These are phyloP conservation scores for Centropus bengalensis DNA, from an alignment of 2,113 vertebrate genomes.

Conservation along the genomic window DNA sequence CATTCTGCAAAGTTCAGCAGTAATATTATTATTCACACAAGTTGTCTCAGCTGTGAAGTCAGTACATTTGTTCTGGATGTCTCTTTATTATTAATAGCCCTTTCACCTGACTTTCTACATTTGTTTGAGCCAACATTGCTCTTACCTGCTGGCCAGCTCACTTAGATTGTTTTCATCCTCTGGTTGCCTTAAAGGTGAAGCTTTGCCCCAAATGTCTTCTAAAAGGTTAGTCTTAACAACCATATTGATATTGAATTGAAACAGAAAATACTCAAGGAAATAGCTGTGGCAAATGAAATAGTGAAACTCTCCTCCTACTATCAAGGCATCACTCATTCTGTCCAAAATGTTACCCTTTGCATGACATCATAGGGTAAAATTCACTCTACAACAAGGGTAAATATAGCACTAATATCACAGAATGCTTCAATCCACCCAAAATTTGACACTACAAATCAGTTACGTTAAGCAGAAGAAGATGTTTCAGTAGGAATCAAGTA, in stretches of 20 bases:
- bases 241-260: background rate
- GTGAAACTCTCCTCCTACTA: background rate
- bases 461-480: background rate
- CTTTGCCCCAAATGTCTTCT: constrained; percentile 38
- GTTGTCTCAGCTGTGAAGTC: constrained; percentile 52
- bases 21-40: constrained; percentile 64
- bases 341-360: background rate
- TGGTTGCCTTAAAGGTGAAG: constrained; percentile 53
- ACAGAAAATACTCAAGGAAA: background rate
- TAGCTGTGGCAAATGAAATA: background rate
- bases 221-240: constrained; percentile 48
- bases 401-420: background rate
- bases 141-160: constrained; percentile 39
- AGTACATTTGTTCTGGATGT: constrained; percentile 60
- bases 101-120: constrained; percentile 40
- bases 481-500: background rate
- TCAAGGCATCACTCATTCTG: background rate
- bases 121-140: constrained; percentile 35
- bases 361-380: background rate
- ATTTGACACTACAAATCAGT: background rate
- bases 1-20: constrained; percentile 62
- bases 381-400: background rate
- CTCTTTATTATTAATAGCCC: constrained; percentile 62
- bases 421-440: background rate
- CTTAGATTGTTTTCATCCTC: constrained; percentile 11